A percentile compares a stretch with the other conserved stretches of the same genome.
These are phyloP conservation scores for Aelia acuminata DNA, from an alignment of 2,888 invertebrate genomes.

Conservation along the genomic window DNA sequence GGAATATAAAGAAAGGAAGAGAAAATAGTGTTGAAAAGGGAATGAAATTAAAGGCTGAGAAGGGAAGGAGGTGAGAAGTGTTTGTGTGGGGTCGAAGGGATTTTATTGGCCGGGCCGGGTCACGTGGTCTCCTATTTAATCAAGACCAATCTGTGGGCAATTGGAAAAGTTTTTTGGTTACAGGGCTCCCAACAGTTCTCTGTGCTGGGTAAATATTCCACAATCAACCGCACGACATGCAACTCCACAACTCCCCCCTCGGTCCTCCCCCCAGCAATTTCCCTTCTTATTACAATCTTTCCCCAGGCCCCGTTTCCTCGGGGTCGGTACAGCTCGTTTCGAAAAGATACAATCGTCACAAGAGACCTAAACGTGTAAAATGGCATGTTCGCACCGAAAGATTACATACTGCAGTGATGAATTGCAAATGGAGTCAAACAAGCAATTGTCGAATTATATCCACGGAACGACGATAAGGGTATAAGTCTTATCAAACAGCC, in stretches of 20 bases:
- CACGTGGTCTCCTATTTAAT: slow-evolving; percentile 63
- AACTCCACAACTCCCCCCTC: slow-evolving; percentile 11
- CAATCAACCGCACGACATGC: slow-evolving; percentile 48
- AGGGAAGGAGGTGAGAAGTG: slow-evolving; percentile 34
- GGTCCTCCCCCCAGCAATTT: not conserved
- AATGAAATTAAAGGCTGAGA: slow-evolving; percentile 35
- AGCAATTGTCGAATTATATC: slow-evolving; percentile 6
- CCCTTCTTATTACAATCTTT: slow-evolving; percentile 48
- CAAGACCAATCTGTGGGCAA: slow-evolving; percentile 65
- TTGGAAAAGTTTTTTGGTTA: slow-evolving; percentile 64
- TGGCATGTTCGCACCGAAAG: not conserved
- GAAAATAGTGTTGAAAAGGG: not conserved
- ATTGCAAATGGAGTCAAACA: not conserved
- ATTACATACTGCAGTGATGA: not conserved
- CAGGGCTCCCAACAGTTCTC: slow-evolving; percentile 43
- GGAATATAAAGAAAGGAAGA: not conserved
- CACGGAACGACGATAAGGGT: not conserved
- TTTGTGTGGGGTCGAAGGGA: slow-evolving; percentile 55
- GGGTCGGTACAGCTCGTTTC: not conserved
- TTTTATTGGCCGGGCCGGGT: slow-evolving; percentile 54
- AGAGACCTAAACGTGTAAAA: not conserved
- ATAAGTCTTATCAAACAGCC: not conserved
- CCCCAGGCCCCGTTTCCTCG: not conserved
- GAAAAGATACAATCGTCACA: not conserved
- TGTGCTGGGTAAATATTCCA: slow-evolving; percentile 57